These are phyloP conservation scores for Chlorodrepanis virens DNA, from an alignment of 2,113 vertebrate genomes.

Conservation along the genomic window DNA sequence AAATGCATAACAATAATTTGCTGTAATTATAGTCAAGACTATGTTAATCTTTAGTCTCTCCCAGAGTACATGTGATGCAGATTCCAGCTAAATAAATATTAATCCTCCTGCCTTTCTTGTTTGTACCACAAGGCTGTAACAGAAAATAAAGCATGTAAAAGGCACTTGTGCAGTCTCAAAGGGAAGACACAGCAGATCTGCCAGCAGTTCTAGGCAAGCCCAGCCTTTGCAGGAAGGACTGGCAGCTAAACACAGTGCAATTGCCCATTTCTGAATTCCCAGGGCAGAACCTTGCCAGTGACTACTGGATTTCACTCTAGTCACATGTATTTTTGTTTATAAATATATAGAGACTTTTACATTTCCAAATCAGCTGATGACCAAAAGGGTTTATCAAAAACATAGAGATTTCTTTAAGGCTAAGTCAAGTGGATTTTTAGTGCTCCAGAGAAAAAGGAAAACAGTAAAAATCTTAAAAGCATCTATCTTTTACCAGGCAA, in stretches of 20 bases:
- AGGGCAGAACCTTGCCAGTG: background rate
- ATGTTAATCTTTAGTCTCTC: conserved; percentile 28
- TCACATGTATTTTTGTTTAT: background rate
- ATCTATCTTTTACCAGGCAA: background rate
- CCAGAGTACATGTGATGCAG: conserved; percentile 3
- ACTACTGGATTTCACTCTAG: background rate
- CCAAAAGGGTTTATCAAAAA: background rate
- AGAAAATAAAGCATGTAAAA: background rate
- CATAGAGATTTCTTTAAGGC: background rate
- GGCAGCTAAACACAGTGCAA: background rate
- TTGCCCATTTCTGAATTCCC: background rate
- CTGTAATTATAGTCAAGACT: background rate
- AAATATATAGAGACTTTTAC: background rate
- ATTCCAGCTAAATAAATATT: conserved; percentile 47
- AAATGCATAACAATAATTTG: conserved; percentile 1
- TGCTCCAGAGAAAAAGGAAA: background rate
- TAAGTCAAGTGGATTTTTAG: background rate
- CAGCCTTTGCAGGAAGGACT: background rate
- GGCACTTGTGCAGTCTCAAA: background rate
- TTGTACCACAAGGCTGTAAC: background rate
- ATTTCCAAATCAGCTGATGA: background rate
- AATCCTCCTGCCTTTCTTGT: conserved; percentile 18
- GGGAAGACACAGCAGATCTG: background rate
- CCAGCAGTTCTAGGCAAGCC: background rate
- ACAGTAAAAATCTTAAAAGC: background rate